Evolutionary conservation across 2,797 vertebrate genomes (phyloP), one percentile per base, ranked within the genome.

Genomic region (Lutjanus argentimaculatus): DNA sequence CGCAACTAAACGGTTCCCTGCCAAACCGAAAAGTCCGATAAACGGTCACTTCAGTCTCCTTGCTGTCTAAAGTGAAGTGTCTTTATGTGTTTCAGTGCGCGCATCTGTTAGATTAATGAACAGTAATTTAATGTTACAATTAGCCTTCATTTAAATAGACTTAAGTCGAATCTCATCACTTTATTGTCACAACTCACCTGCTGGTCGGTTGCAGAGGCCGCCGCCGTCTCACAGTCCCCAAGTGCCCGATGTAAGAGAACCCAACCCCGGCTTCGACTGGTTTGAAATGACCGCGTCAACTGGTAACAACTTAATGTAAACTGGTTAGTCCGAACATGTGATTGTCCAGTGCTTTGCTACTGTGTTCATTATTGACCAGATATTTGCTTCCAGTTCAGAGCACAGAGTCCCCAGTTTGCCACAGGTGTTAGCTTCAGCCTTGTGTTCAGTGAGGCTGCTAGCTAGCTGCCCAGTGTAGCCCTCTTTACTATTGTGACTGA

Each of bases 231-330:
- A 14, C 5, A 21, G 25, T 42, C 21, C 21, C 40, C 17, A 36
- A 10, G 46, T 58, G 22, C 53, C 36, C 0, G 22, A 55, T 63
- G 49, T 40, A 12, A 55, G n/a, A 2, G 64, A 22, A 14, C 7
- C 62, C 12, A 30, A 8, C 25, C 4, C n/a, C 5, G 67, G 19
- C 46, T 48, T 53, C 1, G 8, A 61, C 25, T 43, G 62, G 49
- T 49, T 62, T 72, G 42, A 82, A 56, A 72, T 61, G 53, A 22
- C 21, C 7, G 8, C 42, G 25, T 42, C 42, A 67, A 22, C 19
- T 42, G 49, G 25, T 55, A 62, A 73, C 46, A 14, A n/a, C 30
- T 36, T 36, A 6, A 36, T 36, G 30, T 36, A 36, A 36, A 3
- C 30, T 36, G 21, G 9, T 4, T 21, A 4, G 11, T n/a, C 6